These are phyloP conservation scores for Choloepus didactylus DNA, from an alignment of 2,797 vertebrate species.

Conservation along the genomic window DNA sequence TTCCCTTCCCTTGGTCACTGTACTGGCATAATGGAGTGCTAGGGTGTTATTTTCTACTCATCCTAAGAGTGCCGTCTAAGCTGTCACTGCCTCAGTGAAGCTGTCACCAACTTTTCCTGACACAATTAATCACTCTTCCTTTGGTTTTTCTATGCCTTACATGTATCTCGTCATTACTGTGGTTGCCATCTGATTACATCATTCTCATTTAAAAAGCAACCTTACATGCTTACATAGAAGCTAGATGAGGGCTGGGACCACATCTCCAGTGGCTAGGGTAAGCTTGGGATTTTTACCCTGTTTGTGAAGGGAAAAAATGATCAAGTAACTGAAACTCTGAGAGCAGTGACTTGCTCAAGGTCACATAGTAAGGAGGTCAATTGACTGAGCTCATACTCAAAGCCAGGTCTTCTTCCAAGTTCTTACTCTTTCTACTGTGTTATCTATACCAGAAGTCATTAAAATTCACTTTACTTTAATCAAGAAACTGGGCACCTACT, in stretches of 20 bases:
- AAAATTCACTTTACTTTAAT: background rate
- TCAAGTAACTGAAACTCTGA: conserved; percentile 12
- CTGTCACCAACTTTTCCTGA: background rate
- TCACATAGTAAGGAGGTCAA: background rate
- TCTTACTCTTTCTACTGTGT: background rate
- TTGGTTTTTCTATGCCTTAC: background rate
- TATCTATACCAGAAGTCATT: background rate
- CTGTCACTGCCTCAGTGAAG: background rate
- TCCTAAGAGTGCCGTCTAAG: background rate
- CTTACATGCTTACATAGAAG: background rate
- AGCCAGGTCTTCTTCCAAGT: background rate
- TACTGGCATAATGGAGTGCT: background rate
- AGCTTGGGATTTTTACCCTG: background rate
- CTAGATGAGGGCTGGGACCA: background rate
- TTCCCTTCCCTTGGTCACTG: background rate
- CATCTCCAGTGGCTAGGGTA: background rate
- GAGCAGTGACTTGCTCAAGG: conserved; percentile 41
- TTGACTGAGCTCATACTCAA: background rate
- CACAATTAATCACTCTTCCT: conserved; percentile 36
- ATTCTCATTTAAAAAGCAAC: background rate
- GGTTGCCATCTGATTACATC: background rate
- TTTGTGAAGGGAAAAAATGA: background rate
- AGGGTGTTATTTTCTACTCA: conserved; percentile 24
- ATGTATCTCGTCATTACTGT: background rate
- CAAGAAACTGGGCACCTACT: background rate